phyloP scores from a whole-genome alignment of 1,140 invertebrate genomes.

The Drosophila kepulauana region DNA sequence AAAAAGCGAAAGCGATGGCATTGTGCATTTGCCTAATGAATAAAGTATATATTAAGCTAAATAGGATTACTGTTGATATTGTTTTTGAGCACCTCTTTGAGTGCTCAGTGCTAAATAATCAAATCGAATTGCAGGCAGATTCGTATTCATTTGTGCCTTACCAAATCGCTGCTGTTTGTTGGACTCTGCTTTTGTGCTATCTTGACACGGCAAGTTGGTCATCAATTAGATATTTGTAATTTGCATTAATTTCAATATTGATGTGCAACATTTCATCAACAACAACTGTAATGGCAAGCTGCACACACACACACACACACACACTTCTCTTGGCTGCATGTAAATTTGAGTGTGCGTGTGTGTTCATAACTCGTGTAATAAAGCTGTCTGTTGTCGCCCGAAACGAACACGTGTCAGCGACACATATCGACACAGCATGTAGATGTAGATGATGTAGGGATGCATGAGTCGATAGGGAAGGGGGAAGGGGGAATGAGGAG shows the following conservation, averaged over 20 bases:
- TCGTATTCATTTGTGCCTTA: background rate
- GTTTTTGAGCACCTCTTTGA: background rate
- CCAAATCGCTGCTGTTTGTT: background rate
- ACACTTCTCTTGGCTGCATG: constrained; percentile 20
- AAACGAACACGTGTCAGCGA: constrained; percentile 77
- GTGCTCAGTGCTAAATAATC: background rate
- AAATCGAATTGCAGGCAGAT: background rate
- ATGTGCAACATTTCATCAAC: constrained; percentile 38
- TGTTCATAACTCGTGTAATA: constrained; percentile 65
- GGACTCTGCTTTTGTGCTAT: background rate
- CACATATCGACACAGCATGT: constrained; percentile 53
- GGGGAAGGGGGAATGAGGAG: background rate
- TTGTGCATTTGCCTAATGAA: too few species aligned
- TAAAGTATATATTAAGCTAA: background rate
- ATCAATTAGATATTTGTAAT: constrained; percentile 52
- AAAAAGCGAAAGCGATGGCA: too few species aligned
- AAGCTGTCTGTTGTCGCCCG: constrained; percentile 66
- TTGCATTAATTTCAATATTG: constrained; percentile 54
- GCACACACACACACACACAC: too few species aligned
- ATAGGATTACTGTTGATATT: background rate
- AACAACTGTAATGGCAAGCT: constrained; percentile 9
- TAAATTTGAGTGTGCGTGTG: constrained; percentile 23
- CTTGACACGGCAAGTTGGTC: constrained; percentile 15
- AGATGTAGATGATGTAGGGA: constrained; percentile 15
- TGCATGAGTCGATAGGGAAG: background rate